phyloP scores from a whole-genome alignment of 2,113 vertebrate genomes.

The Bothrops jararaca region DNA sequence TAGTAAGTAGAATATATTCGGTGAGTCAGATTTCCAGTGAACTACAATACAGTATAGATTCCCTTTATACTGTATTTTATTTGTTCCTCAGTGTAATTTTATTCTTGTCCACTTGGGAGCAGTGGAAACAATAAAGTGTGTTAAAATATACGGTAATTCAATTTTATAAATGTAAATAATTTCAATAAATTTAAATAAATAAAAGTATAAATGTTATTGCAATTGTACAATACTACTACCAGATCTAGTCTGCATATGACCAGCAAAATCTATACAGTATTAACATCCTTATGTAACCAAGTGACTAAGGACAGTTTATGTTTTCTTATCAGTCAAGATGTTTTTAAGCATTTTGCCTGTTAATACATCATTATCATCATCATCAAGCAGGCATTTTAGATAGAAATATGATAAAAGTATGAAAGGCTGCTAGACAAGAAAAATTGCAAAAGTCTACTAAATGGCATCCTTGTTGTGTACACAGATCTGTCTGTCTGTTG shows the following conservation, averaged over 20 bases:
- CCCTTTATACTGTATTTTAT: neutral
- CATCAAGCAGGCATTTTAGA: too few relatives aligned
- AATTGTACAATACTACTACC: neutral
- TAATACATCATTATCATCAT: too few relatives aligned
- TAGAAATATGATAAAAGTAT: too few relatives aligned
- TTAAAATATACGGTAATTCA: neutral
- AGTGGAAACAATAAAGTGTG: constrained; percentile 2
- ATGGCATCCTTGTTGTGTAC: too few relatives aligned
- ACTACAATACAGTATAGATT: neutral
- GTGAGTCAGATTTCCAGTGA: neutral
- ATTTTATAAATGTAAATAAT: neutral
- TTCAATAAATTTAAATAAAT: neutral
- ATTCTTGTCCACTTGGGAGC: constrained; percentile 40
- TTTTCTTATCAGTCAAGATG: neutral
- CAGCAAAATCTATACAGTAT: neutral
- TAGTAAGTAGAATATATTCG: neutral
- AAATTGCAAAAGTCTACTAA: too few relatives aligned
- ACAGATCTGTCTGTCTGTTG: too few relatives aligned
- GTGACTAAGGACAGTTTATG: neutral
- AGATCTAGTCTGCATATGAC: neutral
- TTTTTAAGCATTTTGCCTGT: neutral
- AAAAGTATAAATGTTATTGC: neutral
- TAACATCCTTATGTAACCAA: neutral
- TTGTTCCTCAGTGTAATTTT: neutral
- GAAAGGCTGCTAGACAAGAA: too few relatives aligned